Evolutionary conservation across 2,113 vertebrate species (phyloP).

Genomic region (Corythaeola cristata): DNA sequence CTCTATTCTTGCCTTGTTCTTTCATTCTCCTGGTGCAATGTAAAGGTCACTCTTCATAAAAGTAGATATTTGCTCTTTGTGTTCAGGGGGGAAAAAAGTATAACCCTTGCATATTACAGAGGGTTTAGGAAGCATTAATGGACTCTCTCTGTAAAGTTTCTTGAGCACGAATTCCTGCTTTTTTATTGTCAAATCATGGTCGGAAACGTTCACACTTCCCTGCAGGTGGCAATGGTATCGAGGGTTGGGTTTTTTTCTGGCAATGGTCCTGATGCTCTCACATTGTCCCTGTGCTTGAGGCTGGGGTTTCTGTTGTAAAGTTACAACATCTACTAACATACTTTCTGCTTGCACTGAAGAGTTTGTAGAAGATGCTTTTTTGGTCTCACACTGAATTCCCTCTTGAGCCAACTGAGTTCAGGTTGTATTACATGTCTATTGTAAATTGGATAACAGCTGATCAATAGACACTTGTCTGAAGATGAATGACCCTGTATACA

Average conservation of each 20-base stretch:
- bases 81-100: not conserved
- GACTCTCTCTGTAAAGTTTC: not conserved
- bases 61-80: slow-evolving; percentile 49
- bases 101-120: not conserved
- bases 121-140: not conserved
- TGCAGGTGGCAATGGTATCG: not conserved
- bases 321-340: not conserved
- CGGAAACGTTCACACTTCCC: not conserved
- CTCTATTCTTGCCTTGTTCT: slow-evolving; percentile 6
- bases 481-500: not conserved
- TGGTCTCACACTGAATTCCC: not conserved
- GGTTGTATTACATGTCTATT: not conserved
- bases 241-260: not conserved
- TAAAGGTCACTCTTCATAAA: slow-evolving; percentile 48
- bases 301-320: not conserved
- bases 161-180: not conserved
- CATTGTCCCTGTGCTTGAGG: not conserved
- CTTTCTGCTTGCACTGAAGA: not conserved
- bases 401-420: not conserved
- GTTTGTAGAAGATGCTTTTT: not conserved
- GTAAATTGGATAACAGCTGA: slow-evolving; percentile 36
- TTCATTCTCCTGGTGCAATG: not conserved
- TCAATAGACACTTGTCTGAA: slow-evolving; percentile 42
- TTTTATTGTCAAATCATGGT: not conserved
- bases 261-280: not conserved